Evolutionary conservation across 1,140 invertebrate species (phyloP).

Genomic region (Tetramorium alpestre): DNA sequence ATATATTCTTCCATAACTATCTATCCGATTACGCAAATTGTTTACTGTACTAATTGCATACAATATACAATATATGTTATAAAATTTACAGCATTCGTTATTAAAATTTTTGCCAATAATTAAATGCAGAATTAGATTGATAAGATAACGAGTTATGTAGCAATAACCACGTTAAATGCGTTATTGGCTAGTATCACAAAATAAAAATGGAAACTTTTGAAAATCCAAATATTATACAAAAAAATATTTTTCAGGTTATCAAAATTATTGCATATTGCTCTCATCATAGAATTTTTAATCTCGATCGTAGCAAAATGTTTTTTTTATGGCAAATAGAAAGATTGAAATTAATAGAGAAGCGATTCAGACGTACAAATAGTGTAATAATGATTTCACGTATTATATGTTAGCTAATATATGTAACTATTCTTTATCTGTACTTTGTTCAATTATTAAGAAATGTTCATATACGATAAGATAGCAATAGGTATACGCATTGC

Average conservation of each 20-base stretch:
- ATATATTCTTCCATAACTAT: too few species aligned
- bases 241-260: not conserved
- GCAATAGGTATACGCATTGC: not conserved
- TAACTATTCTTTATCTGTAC: not conserved
- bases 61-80: not conserved
- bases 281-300: not conserved
- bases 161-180: not conserved
- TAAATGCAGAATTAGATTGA: conserved; percentile 3
- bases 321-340: not conserved
- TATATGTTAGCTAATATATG: not conserved
- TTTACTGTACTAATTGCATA: not conserved
- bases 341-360: not conserved
- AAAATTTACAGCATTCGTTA: not conserved
- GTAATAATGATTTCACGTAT: not conserved
- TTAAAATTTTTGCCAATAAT: not conserved
- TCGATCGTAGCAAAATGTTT: not conserved
- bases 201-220: not conserved
- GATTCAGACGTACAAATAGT: not conserved
- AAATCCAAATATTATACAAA: not conserved
- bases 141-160: not conserved
- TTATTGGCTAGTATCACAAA: not conserved
- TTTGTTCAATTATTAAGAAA: not conserved
- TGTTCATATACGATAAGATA: not conserved
- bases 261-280: not conserved
- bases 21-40: not conserved